Base-by-base conservation (phyloP, 2,888 invertebrate genomes). In the Acanthopleura granulata region DNA sequence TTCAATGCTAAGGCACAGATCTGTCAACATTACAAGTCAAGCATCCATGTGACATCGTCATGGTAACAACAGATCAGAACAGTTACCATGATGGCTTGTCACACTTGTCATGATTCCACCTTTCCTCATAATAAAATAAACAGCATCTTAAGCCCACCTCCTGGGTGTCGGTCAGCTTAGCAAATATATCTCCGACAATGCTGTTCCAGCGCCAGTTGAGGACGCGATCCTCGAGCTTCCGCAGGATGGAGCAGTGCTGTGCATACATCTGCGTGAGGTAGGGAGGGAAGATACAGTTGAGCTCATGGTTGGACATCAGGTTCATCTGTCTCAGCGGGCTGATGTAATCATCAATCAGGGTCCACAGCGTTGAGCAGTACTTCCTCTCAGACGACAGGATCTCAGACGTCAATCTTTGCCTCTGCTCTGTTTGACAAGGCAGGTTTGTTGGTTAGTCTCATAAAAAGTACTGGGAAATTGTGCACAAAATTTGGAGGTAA, bases 331-430 rank as follows among this genome's bases (percentile, higher is more conserved):
- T 89, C 49, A 91, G 82, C 0, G 91, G 90, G 69, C 87, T 86
- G 27, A 90, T 88, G 79, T 90, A 91, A 22, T 86, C 87, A 75
- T 91, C 91, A 66, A 91, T 84, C 51, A 91, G 82, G 0, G 88
- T 89, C 90, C 91, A 91, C 66, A 91, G 85, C n/a, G 89, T 89
- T 22, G 87, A 83, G 81, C 91, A 91, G 82, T 91, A 92, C 69
- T 89, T 89, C 72, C 89, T 84, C 78, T 92, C 91, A 0, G 91
- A 90, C 70, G 91, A 91, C 1, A 91, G 79, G 29, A 91, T 84
- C 77, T 91, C 91, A 74, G 86, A 78, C 1, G 83, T 83, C 30
- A 84, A 80, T 72, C 84, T 82, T 72, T 85, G 84, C 72, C 87
- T 77, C 73, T 66, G 66, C 16, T 66, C 66, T 66, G 29, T 27